These are phyloP conservation scores for Halesus radiatus DNA, from an alignment of 1,140 invertebrate genomes.

Conservation along the genomic window DNA sequence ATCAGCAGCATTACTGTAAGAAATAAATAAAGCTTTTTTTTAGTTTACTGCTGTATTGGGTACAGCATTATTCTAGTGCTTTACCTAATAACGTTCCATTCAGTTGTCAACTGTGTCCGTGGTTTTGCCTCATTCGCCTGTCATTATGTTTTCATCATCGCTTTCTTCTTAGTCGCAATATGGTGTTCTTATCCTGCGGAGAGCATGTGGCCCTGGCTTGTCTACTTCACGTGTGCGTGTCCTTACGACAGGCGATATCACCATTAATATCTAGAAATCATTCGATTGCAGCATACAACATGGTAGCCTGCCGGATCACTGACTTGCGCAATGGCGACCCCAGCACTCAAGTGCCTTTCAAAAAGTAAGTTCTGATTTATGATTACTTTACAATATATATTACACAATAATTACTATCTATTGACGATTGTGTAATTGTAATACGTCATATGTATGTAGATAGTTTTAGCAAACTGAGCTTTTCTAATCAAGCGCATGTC, in stretches of 20 bases:
- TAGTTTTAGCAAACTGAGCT: neutral
- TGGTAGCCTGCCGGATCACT: slow-evolving; percentile 95
- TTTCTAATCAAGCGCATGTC: neutral
- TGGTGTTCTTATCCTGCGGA: slow-evolving; percentile 55
- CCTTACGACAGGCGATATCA: slow-evolving; percentile 63
- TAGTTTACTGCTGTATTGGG: too few relatives aligned
- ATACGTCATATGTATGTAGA: too few relatives aligned
- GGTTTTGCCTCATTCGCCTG: slow-evolving; percentile 30
- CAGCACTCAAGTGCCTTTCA: slow-evolving; percentile 97
- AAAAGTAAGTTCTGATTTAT: slow-evolving; percentile 84
- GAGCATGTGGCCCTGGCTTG: slow-evolving; percentile 57
- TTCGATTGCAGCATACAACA: slow-evolving; percentile 93
- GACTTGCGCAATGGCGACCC: slow-evolving; percentile 89
- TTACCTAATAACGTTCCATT: slow-evolving; percentile 56
- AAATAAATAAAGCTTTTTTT: too few relatives aligned
- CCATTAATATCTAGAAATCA: slow-evolving; percentile 76
- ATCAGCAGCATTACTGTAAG: too few relatives aligned
- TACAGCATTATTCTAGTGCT: too few relatives aligned
- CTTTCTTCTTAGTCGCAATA: slow-evolving; percentile 58
- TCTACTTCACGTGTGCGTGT: slow-evolving; percentile 3
- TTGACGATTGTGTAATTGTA: neutral
- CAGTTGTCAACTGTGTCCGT: slow-evolving; percentile 1
- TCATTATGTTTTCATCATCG: too few relatives aligned
- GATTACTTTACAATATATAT: neutral
- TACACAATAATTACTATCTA: neutral